Percentiles rank a stretch among this genome's conserved stretches.
Evolutionary conservation across 2,113 vertebrate genomes (phyloP).

Genomic region (Myrmecophaga tridactyla): DNA sequence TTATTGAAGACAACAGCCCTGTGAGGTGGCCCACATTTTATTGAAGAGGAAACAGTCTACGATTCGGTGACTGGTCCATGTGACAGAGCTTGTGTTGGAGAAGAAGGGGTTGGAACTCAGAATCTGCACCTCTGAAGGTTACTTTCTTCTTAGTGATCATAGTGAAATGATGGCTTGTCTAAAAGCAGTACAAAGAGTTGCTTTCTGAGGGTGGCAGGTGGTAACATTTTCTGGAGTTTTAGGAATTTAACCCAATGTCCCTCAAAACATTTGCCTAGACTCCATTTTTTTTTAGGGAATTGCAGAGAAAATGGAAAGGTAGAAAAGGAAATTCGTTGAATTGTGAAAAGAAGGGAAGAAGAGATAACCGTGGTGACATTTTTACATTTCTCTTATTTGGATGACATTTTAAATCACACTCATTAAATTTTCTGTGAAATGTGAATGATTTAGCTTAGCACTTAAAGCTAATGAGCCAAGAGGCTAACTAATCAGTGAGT

Average conservation of each 20-base stretch:
- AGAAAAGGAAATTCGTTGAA: not conserved
- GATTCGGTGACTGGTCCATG: not conserved
- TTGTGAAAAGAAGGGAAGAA: not conserved
- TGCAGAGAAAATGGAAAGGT: conserved; percentile 14
- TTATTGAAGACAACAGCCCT: not conserved
- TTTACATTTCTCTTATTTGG: conserved; percentile 45
- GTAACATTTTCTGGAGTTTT: not conserved
- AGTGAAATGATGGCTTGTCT: not conserved
- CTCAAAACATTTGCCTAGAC: not conserved
- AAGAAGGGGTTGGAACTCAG: not conserved
- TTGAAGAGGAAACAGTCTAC: not conserved
- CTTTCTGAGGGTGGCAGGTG: not conserved
- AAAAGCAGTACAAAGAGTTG: not conserved
- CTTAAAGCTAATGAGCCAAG: conserved; percentile 48
- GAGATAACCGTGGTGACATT: not conserved
- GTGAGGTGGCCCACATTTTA: not conserved
- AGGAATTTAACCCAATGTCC: not conserved
- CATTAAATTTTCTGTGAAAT: conserved; percentile 17
- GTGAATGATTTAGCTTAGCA: conserved; percentile 37
- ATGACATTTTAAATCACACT: conserved; percentile 58
- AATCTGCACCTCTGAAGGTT: too few species aligned
- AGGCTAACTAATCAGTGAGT: not conserved
- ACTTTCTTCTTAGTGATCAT: not conserved
- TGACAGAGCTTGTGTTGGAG: not conserved
- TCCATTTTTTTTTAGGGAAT: not conserved